Evolutionary conservation across 2,113 vertebrate genomes (phyloP).

Genomic region (Bothrops jararaca): DNA sequence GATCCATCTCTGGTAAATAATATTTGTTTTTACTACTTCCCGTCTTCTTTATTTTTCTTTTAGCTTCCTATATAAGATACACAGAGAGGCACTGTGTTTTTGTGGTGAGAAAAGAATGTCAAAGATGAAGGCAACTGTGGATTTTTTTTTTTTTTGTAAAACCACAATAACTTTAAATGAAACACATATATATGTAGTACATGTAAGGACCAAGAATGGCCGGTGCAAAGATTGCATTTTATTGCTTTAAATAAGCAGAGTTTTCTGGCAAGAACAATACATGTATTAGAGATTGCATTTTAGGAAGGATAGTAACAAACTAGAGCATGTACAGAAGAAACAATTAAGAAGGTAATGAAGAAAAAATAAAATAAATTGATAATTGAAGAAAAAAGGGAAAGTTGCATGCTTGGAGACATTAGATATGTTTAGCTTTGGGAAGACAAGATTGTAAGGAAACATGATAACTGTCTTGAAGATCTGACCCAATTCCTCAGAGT

Average conservation of each 20-base stretch:
- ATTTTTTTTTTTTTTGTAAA: not conserved
- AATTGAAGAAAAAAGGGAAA: not conserved
- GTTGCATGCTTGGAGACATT: not conserved
- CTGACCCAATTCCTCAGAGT: not conserved
- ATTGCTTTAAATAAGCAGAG: not conserved
- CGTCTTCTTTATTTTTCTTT: not conserved
- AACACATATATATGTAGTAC: not conserved
- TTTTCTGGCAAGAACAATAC: not conserved
- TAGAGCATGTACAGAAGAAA: not conserved
- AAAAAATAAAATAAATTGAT: not conserved
- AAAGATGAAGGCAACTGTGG: not conserved
- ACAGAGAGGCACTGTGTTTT: not conserved
- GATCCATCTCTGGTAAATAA: slow-evolving; percentile 21
- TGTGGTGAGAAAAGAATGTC: not conserved
- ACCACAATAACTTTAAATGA: not conserved
- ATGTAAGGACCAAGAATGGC: not conserved
- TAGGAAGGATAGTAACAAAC: not conserved
- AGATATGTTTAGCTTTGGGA: not conserved
- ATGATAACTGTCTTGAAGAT: not conserved
- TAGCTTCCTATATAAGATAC: slow-evolving; percentile 4
- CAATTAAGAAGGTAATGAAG: not conserved
- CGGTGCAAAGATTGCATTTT: not conserved
- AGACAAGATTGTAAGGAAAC: not conserved
- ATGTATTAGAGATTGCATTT: not conserved
- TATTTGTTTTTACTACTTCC: slow-evolving; percentile 25